These are phyloP conservation scores for Uropetala carovei DNA, from an alignment of 2,888 invertebrate species.

Conservation along the genomic window DNA sequence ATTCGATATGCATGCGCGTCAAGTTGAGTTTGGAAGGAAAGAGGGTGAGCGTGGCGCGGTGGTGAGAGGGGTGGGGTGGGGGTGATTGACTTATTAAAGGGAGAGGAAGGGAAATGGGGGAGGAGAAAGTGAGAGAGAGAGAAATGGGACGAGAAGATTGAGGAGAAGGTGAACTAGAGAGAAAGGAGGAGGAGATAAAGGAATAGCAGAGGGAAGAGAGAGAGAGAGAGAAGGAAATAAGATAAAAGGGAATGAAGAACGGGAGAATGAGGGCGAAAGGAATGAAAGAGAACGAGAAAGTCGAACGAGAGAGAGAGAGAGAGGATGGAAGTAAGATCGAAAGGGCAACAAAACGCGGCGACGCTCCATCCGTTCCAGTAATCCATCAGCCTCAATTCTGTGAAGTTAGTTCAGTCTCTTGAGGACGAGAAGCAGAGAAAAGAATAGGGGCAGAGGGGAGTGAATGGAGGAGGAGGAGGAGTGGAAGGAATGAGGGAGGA, in stretches of 20 bases:
- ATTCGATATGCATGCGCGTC: conserved; percentile 33
- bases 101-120: background rate
- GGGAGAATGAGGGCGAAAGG: background rate
- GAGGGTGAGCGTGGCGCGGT: too few species aligned
- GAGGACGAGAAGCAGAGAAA: background rate
- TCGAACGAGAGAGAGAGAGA: background rate
- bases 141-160: background rate
- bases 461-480: background rate
- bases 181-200: background rate
- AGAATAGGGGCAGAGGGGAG: background rate
- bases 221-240: background rate
- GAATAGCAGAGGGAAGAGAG: background rate
- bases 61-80: background rate
- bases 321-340: background rate
- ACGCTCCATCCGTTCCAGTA: background rate
- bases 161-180: background rate
- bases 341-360: background rate
- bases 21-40: background rate
- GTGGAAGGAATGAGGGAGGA: background rate
- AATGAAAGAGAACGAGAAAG: background rate
- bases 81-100: background rate
- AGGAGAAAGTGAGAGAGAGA: background rate
- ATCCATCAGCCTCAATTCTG: conserved; percentile 42
- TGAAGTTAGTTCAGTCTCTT: background rate
- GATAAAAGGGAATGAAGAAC: background rate